These are phyloP conservation scores for Hydropsyche betteni DNA, from an alignment of 2,888 invertebrate genomes.

Conservation along the genomic window DNA sequence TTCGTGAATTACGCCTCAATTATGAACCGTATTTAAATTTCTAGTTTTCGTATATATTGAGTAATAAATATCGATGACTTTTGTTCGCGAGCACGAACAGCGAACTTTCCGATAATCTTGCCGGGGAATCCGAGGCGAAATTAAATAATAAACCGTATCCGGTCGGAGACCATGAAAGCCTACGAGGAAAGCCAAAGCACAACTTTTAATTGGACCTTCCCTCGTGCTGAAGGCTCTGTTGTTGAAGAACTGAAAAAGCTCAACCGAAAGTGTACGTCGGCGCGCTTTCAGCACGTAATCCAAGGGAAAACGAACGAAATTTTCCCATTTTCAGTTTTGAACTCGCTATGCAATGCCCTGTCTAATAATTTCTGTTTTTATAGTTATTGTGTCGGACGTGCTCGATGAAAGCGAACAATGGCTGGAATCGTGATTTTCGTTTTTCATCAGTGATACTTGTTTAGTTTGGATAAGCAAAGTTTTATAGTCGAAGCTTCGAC, in stretches of 20 bases:
- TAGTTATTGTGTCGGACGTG: neutral
- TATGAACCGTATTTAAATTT: too few species aligned
- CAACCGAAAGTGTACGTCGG: slow-evolving; percentile 13
- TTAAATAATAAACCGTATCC: slow-evolving; percentile 35
- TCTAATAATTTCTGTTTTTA: neutral
- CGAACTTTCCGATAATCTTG: slow-evolving; percentile 6
- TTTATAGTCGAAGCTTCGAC: slow-evolving; percentile 2
- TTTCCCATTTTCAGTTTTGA: slow-evolving; percentile 1
- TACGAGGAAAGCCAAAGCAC: slow-evolving; percentile 11
- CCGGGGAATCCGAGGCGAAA: neutral
- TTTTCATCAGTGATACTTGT: neutral
- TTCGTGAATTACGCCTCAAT: too few species aligned
- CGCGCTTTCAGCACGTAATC: slow-evolving; percentile 32
- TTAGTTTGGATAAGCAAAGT: neutral
- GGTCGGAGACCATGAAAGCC: slow-evolving; percentile 7
- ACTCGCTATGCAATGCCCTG: neutral
- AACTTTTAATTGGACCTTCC: slow-evolving; percentile 35
- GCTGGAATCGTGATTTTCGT: neutral
- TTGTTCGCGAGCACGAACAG: neutral
- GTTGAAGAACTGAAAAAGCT: slow-evolving; percentile 18
- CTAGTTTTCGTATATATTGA: too few species aligned
- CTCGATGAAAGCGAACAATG: neutral
- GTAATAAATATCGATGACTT: too few species aligned
- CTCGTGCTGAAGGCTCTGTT: neutral
- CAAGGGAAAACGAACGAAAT: neutral